Conservation (phyloP, 1,140 invertebrate species). For the Euwallacea similis region DNA sequence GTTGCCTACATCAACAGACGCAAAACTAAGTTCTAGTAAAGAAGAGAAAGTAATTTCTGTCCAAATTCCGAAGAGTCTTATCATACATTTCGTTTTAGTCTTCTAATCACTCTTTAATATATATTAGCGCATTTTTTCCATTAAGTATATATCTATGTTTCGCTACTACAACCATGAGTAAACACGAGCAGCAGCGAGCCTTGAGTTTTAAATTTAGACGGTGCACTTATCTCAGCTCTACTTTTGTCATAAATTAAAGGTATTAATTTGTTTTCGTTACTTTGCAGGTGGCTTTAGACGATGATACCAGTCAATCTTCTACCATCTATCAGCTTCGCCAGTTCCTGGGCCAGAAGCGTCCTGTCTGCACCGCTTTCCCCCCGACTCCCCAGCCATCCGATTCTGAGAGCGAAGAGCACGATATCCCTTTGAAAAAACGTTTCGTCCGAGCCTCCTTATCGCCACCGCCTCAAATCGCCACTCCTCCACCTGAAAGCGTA, state of each 20-base stretch:
- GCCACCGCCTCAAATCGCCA: constrained; percentile 55
- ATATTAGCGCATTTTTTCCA: not conserved
- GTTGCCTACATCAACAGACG: too few species aligned
- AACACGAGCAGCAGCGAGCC: not conserved
- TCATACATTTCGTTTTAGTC: not conserved
- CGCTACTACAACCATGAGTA: not conserved
- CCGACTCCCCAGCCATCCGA: constrained; percentile 63
- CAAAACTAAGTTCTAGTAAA: too few species aligned
- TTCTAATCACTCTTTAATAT: not conserved
- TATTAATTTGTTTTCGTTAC: constrained; percentile 19
- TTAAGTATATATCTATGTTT: not conserved
- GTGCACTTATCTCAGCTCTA: not conserved
- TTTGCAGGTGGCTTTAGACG: constrained; percentile 41
- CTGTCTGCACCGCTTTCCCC: constrained; percentile 44
- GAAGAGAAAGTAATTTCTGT: too few species aligned
- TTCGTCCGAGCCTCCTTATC: constrained; percentile 54
- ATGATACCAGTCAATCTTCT: constrained; percentile 40
- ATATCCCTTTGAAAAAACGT: constrained; percentile 54
- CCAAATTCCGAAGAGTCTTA: not conserved
- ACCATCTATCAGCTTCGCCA: constrained; percentile 36
- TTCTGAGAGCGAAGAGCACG: constrained; percentile 57
- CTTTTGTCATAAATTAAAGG: not conserved
- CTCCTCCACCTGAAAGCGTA: constrained; percentile 24
- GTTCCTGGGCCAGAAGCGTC: constrained; percentile 54
- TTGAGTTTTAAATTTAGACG: constrained; percentile 5